Conservation (phyloP, 2,797 vertebrate genomes). For the Buphagus erythrorhynchus region DNA sequence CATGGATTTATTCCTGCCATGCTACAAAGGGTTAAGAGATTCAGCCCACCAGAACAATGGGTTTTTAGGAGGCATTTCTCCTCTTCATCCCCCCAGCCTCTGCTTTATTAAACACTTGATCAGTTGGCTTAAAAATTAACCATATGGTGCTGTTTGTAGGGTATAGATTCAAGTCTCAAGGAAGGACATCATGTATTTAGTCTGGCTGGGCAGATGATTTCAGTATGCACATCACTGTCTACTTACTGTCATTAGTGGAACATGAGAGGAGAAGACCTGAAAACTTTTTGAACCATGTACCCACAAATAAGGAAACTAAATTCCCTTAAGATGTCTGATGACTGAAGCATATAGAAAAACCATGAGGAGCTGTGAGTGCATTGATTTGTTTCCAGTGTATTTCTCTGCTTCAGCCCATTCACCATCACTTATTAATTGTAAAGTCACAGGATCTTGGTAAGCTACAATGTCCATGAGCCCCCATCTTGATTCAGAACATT, state of each 20-base stretch:
- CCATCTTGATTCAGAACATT: not conserved
- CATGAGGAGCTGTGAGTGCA: not conserved
- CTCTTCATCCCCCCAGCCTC: constrained; percentile 48
- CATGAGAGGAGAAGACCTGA: not conserved
- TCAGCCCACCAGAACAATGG: not conserved
- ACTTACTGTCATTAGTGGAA: not conserved
- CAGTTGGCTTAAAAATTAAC: constrained; percentile 81
- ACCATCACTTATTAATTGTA: not conserved
- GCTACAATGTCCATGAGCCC: not conserved
- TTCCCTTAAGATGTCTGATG: not conserved
- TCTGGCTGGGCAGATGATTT: constrained; percentile 69
- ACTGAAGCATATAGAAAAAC: not conserved
- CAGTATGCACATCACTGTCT: constrained; percentile 67
- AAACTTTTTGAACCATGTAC: not conserved
- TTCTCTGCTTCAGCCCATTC: not conserved
- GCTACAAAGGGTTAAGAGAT: not conserved
- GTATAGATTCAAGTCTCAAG: constrained; percentile 69
- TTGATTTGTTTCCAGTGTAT: not conserved
- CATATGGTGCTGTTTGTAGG: constrained; percentile 78
- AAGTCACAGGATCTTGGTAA: not conserved
- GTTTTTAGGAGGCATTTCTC: constrained; percentile 64
- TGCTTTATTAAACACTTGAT: constrained; percentile 81
- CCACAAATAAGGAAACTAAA: not conserved
- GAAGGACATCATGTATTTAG: constrained; percentile 78
- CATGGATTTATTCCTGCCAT: not conserved